These are phyloP conservation scores for Cepaea hortensis DNA, from an alignment of 2,888 invertebrate genomes.

Conservation along the genomic window DNA sequence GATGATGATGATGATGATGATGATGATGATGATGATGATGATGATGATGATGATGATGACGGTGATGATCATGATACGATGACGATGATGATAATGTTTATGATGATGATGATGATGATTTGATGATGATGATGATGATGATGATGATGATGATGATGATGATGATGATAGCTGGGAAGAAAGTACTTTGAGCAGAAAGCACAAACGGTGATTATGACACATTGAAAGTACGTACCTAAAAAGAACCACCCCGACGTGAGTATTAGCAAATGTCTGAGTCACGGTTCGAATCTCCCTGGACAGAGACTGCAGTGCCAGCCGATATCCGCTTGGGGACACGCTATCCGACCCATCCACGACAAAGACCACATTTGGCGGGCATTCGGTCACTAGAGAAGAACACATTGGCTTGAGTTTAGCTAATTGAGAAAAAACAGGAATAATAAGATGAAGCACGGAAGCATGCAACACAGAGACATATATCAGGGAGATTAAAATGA, in stretches of 20 bases:
- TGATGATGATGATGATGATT: too few species aligned
- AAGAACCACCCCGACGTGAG: slow-evolving; percentile 8
- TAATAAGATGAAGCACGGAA: neutral
- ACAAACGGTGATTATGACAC: too few species aligned
- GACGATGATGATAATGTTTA: neutral
- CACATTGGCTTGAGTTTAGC: too few species aligned
- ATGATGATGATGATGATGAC: neutral
- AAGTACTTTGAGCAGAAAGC: too few species aligned
- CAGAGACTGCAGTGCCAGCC: slow-evolving; percentile 35
- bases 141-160: slow-evolving; percentile 13
- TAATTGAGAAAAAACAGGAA: neutral
- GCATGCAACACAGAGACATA: too few species aligned
- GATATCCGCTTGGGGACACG: slow-evolving; percentile 40
- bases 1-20: neutral
- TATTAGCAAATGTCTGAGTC: slow-evolving; percentile 31
- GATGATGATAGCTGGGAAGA: too few species aligned
- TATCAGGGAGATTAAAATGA: too few species aligned
- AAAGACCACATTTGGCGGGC: slow-evolving; percentile 52
- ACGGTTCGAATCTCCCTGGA: slow-evolving; percentile 45
- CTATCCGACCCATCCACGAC: slow-evolving; percentile 54
- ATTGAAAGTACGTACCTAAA: slow-evolving; percentile 23
- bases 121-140: slow-evolving; percentile 19
- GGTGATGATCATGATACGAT: neutral
- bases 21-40: neutral
- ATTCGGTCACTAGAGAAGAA: slow-evolving; percentile 47